Conservation (phyloP, 2,797 vertebrate genomes). For the Gambusia yucatana region DNA sequence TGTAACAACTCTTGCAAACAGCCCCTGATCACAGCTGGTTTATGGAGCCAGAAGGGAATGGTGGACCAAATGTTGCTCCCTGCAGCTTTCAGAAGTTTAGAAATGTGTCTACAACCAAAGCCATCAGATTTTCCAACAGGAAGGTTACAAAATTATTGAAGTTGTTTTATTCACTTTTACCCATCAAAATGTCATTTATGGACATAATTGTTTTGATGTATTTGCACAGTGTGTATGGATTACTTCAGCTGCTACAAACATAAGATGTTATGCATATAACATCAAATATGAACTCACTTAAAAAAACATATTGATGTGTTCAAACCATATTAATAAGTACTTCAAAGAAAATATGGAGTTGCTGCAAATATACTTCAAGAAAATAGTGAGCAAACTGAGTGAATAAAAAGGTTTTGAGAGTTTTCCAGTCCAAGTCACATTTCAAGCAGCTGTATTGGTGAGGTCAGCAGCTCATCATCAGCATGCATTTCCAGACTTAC, state of each 20-base stretch:
- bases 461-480: slow-evolving; percentile 2
- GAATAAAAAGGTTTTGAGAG: background rate
- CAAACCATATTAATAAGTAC: background rate
- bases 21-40: background rate
- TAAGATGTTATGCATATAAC: background rate
- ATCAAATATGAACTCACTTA: background rate
- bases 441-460: background rate
- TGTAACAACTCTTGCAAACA: background rate
- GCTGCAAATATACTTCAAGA: background rate
- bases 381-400: background rate
- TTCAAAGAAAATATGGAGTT: background rate
- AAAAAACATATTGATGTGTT: background rate
- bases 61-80: background rate
- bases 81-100: background rate
- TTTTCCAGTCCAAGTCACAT: background rate
- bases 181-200: background rate
- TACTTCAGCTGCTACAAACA: background rate
- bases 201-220: background rate
- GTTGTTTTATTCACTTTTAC: too few relatives aligned
- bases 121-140: too few relatives aligned
- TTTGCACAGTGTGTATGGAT: background rate
- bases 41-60: background rate
- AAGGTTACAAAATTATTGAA: too few relatives aligned
- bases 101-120: too few relatives aligned
- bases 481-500: background rate